A percentile compares a stretch with the other conserved stretches of the same genome.
Evolutionary conservation across 2,113 vertebrate genomes (phyloP).

Genomic region (Nothocercus julius): DNA sequence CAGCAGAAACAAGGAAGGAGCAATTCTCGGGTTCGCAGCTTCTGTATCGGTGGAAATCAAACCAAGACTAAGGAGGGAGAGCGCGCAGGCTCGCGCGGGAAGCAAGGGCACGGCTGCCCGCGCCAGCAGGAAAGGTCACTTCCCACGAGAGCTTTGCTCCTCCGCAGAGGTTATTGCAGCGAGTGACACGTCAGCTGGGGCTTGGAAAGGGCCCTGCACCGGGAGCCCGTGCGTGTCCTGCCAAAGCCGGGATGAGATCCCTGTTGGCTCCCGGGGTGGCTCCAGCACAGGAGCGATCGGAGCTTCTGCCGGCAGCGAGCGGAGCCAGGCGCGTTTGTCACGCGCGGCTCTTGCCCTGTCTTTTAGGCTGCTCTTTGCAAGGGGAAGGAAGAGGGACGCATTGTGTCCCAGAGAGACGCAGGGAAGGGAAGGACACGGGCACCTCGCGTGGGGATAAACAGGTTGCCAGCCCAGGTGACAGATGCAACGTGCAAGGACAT

Average conservation of each 20-base stretch:
- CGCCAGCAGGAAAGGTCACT: neutral
- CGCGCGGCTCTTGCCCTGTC: neutral
- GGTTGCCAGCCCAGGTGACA: neutral
- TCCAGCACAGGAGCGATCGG: too few species aligned
- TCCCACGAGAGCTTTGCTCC: neutral
- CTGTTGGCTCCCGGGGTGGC: too few species aligned
- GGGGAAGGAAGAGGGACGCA: neutral
- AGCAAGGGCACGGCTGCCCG: accelerated
- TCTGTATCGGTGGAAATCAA: neutral
- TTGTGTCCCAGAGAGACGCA: neutral
- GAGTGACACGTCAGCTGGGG: accelerated
- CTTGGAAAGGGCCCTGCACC: neutral
- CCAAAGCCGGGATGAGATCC: too few species aligned
- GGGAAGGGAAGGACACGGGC: neutral
- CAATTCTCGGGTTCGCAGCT: neutral
- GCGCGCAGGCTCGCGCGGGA: neutral
- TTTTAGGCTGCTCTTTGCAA: neutral
- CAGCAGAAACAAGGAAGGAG: conserved; percentile 57
- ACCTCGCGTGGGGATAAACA: accelerated
- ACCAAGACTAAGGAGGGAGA: neutral
- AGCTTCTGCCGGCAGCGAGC: too few species aligned
- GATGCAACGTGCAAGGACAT: neutral
- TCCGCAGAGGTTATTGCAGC: neutral
- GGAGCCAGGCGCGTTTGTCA: too few species aligned
- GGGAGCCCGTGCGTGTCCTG: too few species aligned